Percentiles rank a stretch among this genome's conserved stretches.
phyloP scores from a whole-genome alignment of 2,113 vertebrate species.

The Channa argus region DNA sequence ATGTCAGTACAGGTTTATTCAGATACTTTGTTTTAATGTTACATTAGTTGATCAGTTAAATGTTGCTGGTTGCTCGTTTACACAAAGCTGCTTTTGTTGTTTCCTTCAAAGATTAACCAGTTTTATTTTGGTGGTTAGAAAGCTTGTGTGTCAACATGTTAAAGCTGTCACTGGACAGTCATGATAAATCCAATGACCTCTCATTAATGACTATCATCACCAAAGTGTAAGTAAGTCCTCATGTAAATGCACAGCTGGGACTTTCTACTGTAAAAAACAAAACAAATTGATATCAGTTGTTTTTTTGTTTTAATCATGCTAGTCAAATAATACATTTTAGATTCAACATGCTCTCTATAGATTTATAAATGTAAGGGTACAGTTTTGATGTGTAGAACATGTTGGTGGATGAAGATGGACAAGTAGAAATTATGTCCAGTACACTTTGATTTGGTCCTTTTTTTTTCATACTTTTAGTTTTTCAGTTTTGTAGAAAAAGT shows the following conservation, averaged over 20 bases:
- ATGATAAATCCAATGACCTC: conserved; percentile 24
- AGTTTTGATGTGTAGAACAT: not conserved
- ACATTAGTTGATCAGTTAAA: not conserved
- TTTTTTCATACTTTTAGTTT: not conserved
- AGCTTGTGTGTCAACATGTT: not conserved
- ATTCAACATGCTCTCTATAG: conserved; percentile 49
- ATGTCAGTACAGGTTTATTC: not conserved
- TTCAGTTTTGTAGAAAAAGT: not conserved
- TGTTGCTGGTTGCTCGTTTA: conserved; percentile 55
- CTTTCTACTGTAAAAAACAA: conserved; percentile 13
- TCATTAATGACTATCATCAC: conserved; percentile 49
- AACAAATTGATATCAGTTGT: conserved; percentile 13
- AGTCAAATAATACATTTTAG: not conserved
- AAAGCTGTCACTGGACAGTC: not conserved
- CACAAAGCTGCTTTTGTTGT: conserved; percentile 41
- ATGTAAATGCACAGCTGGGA: conserved; percentile 14
- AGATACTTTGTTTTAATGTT: not conserved
- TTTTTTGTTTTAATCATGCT: not conserved
- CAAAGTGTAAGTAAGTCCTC: conserved; percentile 24
- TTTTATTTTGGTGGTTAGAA: not conserved
- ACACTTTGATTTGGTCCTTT: too few species aligned
- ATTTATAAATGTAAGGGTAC: not conserved
- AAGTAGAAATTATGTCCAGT: too few species aligned
- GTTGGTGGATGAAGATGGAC: conserved; percentile 5
- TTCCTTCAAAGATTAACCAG: conserved; percentile 3